Percentiles rank a stretch among this genome's conserved stretches.
phyloP scores from a whole-genome alignment of 2,888 invertebrate species.

The Phlogophora meticulosa region DNA sequence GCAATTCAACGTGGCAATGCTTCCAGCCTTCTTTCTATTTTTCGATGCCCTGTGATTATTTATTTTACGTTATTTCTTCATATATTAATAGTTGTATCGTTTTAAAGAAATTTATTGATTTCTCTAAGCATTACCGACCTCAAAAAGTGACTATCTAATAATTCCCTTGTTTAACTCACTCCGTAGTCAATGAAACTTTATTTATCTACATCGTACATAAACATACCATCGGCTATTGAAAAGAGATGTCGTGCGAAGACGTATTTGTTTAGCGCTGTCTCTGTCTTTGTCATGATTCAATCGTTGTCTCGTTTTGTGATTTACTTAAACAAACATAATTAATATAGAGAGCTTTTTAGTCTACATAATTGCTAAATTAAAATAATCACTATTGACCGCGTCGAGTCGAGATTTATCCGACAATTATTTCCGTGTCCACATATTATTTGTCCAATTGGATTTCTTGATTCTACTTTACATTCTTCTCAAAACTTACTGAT shows the following conservation, averaged over 20 bases:
- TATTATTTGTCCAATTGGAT: no score
- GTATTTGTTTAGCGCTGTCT: slow-evolving; percentile 2
- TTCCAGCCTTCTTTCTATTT: no score
- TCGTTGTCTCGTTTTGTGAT: neutral
- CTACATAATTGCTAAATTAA: slow-evolving; percentile 8
- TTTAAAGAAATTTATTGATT: neutral
- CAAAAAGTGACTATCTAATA: slow-evolving; percentile 15
- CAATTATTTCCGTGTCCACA: no score
- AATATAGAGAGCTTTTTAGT: slow-evolving; percentile 43
- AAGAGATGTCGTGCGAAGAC: slow-evolving; percentile 7
- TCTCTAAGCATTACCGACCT: slow-evolving; percentile 13
- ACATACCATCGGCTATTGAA: slow-evolving; percentile 23
- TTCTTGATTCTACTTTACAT: no score
- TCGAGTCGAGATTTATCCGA: no score
- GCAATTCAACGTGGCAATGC: no score
- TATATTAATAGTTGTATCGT: no score
- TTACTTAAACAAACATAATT: slow-evolving; percentile 15
- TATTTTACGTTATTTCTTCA: no score
- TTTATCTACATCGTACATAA: slow-evolving; percentile 30
- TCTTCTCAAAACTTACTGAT: no score
- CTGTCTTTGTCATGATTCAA: slow-evolving; percentile 10
- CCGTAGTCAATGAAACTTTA: slow-evolving; percentile 29
- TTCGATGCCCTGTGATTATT: no score
- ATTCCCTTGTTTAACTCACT: slow-evolving; percentile 29
- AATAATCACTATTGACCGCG: neutral